These are phyloP conservation scores for Bombus superbus DNA, from an alignment of 1,140 invertebrate species.

Conservation along the genomic window DNA sequence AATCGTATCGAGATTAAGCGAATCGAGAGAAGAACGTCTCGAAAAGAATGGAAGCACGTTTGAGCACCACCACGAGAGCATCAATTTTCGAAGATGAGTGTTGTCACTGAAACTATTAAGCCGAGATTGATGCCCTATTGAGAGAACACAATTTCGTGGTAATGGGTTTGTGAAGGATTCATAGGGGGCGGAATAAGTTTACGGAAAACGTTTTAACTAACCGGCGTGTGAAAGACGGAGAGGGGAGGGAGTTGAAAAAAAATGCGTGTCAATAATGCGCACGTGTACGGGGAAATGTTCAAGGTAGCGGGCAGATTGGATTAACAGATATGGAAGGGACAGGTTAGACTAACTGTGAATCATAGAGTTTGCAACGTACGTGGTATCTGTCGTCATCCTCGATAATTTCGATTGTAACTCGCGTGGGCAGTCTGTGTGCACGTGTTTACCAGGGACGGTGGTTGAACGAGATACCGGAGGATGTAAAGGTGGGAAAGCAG, in stretches of 20 bases:
- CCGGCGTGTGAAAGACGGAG: not conserved
- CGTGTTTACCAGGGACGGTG: not conserved
- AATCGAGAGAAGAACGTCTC: not conserved
- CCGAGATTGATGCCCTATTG: slow-evolving; percentile 12
- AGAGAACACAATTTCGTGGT: not conserved
- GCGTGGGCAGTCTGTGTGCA: slow-evolving; percentile 32
- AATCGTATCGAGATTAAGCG: not conserved
- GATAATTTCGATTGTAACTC: slow-evolving; percentile 7
- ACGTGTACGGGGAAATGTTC: too few relatives aligned
- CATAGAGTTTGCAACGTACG: not conserved
- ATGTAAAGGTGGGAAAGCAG: slow-evolving; percentile 53
- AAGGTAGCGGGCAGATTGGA: too few relatives aligned
- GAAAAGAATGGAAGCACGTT: not conserved
- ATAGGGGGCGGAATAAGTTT: not conserved
- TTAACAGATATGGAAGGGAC: not conserved
- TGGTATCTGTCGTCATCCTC: not conserved
- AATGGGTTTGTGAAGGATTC: slow-evolving; percentile 11
- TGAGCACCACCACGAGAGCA: not conserved
- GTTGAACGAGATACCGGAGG: slow-evolving; percentile 7
- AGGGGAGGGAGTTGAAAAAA: too few relatives aligned
- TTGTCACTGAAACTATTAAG: slow-evolving; percentile 10
- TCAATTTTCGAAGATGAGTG: not conserved
- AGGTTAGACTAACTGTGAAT: not conserved
- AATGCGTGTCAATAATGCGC: too few relatives aligned
- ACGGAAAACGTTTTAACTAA: not conserved